Evolutionary conservation across 2,888 invertebrate genomes (phyloP), one percentile per base, ranked within the genome.

Genomic region (Machimus atricapillus): DNA sequence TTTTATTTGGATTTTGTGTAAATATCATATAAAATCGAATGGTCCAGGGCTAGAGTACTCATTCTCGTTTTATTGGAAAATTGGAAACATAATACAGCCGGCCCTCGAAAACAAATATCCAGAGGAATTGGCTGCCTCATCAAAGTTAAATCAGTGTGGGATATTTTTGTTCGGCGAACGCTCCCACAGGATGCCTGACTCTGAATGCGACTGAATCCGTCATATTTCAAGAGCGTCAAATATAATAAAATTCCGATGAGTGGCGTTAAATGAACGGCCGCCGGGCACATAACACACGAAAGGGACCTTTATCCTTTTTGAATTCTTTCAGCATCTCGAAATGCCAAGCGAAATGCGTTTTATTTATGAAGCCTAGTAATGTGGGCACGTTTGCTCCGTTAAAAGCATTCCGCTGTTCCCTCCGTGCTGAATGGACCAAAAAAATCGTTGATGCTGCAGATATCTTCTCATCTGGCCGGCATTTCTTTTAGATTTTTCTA

Each of bases 321-420:
- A 34, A 58, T 58, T 82, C 82, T 66, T 82, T 82, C 82, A 58
- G 34, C 58, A 66, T 58, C 56, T 82, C 37, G 40, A 52, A 66
- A 12, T 23, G 14, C 34, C 82, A 58, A 34, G n/a, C n/a, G 58
- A 82, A 37, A 66, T 27, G 66, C 66, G 66, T 66, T 82, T 34
- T 82, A 82, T 82, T 82, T 82, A 82, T 82, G 82, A 19, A n/a
- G 34, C 66, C 34, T 27, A 37, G 58, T 82, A 82, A 82, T 82
- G 66, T 23, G 58, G 58, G 82, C 82, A 82, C 82, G 82, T 82
- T 82, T 82, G 31, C 82, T 81, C 34, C 52, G 52, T 82, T 82
- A 82, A 82, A 66, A 82, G 82, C 82, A 58, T 82, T 82, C 82
- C 58, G 37, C 34, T 82, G 82, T 82, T 58, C 16, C 52, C 37